Evolutionary conservation across 30 jellyfish, hydroid and myxozoan species (phyloP).

Genomic region (Calvadosia cruxmelitensis): DNA sequence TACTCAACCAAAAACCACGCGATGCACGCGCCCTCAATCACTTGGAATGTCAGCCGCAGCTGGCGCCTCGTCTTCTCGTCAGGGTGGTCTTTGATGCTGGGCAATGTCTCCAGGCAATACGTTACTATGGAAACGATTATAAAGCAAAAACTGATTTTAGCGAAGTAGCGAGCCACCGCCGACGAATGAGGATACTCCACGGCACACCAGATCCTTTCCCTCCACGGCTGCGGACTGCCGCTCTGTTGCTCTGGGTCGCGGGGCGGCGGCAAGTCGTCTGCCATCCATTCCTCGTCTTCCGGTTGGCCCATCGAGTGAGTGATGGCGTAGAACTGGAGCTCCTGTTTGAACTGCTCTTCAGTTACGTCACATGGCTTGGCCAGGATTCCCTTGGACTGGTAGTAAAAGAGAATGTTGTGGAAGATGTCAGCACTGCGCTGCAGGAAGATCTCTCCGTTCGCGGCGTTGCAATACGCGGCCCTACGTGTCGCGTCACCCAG

Average conservation of each 20-base stretch:
- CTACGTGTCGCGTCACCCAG: conserved; percentile 34
- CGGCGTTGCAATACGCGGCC: conserved; percentile 6
- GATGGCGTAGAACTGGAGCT: conserved; percentile 17
- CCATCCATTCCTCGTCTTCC: background rate
- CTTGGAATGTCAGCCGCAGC: conserved; percentile 7
- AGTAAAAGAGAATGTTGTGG: conserved; percentile 24
- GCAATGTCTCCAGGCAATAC: conserved; percentile 44
- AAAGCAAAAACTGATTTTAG: conserved; percentile 15
- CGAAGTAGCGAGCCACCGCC: conserved; percentile 14
- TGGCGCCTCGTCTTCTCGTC: background rate
- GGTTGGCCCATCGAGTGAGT: background rate
- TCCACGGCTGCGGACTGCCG: no score
- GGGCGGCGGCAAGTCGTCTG: background rate
- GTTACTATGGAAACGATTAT: conserved; percentile 28
- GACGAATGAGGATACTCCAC: conserved; percentile 39
- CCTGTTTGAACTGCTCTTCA: conserved; percentile 20
- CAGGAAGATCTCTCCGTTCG: conserved; percentile 8
- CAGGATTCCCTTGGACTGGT: conserved; percentile 45
- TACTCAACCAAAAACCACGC: conserved; percentile 42
- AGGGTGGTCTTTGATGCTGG: background rate
- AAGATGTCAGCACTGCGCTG: conserved; percentile 32
- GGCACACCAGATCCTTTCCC: conserved; percentile 14
- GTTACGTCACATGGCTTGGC: conserved; percentile 32
- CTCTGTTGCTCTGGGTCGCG: no score
- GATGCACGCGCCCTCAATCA: conserved; percentile 23